Evolutionary conservation across 2,113 vertebrate species (phyloP).

Genomic region (Amblyornis subalaris): DNA sequence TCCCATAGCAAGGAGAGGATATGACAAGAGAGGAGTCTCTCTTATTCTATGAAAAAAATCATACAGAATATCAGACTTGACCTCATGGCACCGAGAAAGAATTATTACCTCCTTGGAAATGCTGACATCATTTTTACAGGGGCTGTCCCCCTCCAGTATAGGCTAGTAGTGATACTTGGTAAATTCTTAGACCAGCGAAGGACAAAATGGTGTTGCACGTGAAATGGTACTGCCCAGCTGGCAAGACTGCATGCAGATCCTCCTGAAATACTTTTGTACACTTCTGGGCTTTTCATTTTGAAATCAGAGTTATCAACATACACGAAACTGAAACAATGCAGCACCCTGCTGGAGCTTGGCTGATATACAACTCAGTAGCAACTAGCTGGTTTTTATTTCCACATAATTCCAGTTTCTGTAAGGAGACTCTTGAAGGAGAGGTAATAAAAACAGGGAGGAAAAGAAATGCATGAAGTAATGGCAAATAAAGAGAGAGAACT

Average conservation of each 20-base stretch:
- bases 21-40: background rate
- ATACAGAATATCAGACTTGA: background rate
- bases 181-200: background rate
- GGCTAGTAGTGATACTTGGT: background rate
- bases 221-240: background rate
- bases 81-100: background rate
- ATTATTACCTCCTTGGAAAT: background rate
- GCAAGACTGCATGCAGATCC: background rate
- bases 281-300: background rate
- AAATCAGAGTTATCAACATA: background rate
- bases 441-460: background rate
- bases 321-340: background rate
- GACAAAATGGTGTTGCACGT: background rate
- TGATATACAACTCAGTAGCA: background rate
- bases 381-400: background rate
- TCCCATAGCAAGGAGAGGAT: background rate
- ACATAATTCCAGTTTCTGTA: background rate
- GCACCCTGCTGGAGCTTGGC: background rate
- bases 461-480: background rate
- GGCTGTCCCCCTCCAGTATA: background rate
- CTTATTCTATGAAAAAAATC: background rate
- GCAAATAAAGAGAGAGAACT: background rate
- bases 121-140: background rate
- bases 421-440: background rate
- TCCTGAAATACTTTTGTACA: background rate